These are phyloP conservation scores for Sapayoa aenigma DNA, from an alignment of 2,113 vertebrate species.

Conservation along the genomic window DNA sequence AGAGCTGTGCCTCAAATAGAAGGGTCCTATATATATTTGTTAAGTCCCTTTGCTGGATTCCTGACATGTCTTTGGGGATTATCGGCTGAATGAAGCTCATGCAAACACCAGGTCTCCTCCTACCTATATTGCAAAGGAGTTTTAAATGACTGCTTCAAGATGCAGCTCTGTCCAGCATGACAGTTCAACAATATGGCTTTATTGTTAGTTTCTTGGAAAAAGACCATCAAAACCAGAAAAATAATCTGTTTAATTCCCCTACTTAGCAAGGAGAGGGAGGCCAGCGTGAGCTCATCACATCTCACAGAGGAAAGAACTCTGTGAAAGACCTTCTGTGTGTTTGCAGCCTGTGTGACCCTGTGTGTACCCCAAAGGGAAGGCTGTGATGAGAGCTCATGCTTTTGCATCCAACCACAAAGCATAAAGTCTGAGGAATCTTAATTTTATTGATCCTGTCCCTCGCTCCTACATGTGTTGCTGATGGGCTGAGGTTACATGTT, in stretches of 20 bases:
- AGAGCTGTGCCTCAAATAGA: not conserved
- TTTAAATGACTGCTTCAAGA: not conserved
- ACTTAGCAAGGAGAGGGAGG: not conserved
- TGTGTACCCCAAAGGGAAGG: not conserved
- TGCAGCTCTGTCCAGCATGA: not conserved
- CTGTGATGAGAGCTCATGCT: not conserved
- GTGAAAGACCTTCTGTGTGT: not conserved
- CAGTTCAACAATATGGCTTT: not conserved
- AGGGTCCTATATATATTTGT: not conserved
- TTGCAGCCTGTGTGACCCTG: not conserved
- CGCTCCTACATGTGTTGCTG: not conserved
- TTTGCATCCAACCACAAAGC: not conserved
- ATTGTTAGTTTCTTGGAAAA: not conserved
- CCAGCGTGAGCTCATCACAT: not conserved
- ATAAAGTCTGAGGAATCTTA: not conserved
- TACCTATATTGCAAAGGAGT: not conserved
- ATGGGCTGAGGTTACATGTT: not conserved
- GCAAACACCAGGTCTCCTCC: not conserved
- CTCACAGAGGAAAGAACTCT: not conserved
- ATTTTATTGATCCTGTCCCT: not conserved
- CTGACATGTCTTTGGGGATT: not conserved
- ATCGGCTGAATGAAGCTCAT: not conserved
- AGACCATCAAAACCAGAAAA: not conserved
- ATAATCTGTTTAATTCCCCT: not conserved
- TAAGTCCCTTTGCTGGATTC: not conserved